Evolutionary conservation across 2,888 invertebrate species (phyloP).

Genomic region (Thera obeliscata): DNA sequence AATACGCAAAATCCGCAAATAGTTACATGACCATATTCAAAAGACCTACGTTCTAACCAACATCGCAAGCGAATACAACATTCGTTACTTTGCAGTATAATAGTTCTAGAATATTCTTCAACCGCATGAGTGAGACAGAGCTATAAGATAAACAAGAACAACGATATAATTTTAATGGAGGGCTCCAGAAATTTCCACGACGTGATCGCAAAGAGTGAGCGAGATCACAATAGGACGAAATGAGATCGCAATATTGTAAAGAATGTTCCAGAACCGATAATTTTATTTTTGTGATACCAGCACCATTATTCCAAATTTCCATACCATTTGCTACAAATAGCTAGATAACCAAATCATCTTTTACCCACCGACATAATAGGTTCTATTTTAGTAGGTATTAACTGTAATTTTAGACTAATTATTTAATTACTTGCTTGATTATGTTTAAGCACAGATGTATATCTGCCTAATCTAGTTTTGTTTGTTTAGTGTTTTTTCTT

Average conservation of each 20-base stretch:
- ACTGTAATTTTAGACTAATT: too few species aligned
- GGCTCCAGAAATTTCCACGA: conserved; percentile 31
- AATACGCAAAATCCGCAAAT: conserved; percentile 34
- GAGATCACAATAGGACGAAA: conserved; percentile 18
- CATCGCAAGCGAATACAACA: background rate
- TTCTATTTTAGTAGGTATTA: too few species aligned
- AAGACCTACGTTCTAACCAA: background rate
- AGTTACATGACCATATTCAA: conserved; percentile 29
- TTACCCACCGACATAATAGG: too few species aligned
- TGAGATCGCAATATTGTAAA: conserved; percentile 24
- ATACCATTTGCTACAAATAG: too few species aligned
- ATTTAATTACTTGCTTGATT: too few species aligned
- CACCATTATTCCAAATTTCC: conserved; percentile 1
- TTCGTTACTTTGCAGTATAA: conserved; percentile 40
- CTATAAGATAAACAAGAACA: conserved; percentile 36
- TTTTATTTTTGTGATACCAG: conserved; percentile 35
- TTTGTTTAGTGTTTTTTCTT: too few species aligned
- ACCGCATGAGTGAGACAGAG: conserved; percentile 39
- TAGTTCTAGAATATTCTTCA: conserved; percentile 47
- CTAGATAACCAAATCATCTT: too few species aligned
- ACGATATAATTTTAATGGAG: conserved; percentile 12
- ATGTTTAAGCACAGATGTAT: too few species aligned
- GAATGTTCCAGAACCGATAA: conserved; percentile 37
- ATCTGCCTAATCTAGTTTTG: too few species aligned
- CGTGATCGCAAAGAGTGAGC: conserved; percentile 13